Percentiles rank a stretch among this genome's conserved stretches.
These are phyloP conservation scores for Coenobita brevimanus DNA, from an alignment of 1,140 invertebrate genomes.

Conservation along the genomic window DNA sequence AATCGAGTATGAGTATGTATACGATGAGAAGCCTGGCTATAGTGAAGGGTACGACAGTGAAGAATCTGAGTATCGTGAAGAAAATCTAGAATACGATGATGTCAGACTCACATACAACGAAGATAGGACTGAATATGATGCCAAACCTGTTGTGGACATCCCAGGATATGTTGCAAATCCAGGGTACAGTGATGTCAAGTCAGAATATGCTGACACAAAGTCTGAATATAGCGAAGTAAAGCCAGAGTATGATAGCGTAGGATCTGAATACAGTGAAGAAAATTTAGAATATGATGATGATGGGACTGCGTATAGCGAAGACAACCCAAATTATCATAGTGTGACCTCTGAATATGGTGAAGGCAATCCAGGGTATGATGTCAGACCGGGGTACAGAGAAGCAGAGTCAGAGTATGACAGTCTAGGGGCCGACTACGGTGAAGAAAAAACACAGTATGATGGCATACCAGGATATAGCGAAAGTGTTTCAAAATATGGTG, in stretches of 20 bases:
- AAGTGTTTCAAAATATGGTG: background rate
- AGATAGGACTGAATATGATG: background rate
- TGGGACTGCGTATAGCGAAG: background rate
- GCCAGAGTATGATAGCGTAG: background rate
- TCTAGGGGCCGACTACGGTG: background rate
- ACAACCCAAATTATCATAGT: background rate
- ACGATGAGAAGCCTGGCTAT: background rate
- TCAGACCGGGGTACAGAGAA: background rate
- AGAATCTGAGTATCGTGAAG: background rate
- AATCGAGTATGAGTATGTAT: no score
- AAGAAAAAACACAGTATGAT: background rate
- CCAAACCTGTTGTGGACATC: no score
- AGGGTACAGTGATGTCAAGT: background rate
- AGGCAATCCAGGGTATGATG: background rate
- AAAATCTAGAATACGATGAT: background rate
- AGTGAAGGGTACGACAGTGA: background rate
- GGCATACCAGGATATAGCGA: background rate
- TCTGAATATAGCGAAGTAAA: background rate
- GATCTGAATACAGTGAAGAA: background rate
- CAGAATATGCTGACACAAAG: background rate
- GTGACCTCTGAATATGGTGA: background rate
- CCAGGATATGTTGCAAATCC: background rate
- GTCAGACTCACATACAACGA: background rate
- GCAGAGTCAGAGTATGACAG: background rate
- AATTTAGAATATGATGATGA: background rate